Base-by-base conservation (phyloP, 2,797 vertebrate species). In the Fundulus diaphanus region DNA sequence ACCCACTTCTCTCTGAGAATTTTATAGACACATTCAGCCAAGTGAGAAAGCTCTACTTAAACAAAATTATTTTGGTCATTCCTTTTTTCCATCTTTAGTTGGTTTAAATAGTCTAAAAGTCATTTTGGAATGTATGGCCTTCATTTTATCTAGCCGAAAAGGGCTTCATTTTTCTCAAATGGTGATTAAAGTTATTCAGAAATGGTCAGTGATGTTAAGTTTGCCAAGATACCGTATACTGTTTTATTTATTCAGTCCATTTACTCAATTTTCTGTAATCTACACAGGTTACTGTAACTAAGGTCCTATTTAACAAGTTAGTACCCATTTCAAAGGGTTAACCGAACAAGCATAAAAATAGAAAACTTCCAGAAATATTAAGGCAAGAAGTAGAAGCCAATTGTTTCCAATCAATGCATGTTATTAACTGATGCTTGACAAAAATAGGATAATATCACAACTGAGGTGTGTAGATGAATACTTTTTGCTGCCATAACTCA, bases 1-100 rank as follows among this genome's bases (percentile, higher is more conserved):
- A 99, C 98, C 98, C 99, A 99, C 97, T 98, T 99, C 98, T 97
- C 97, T 96, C 96, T 96, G 95, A 95, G 96, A 98, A 97, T 99
- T 97, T 98, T 98, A 99, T 97, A 97, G 97, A 98, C 97, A 97
- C 95, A 96, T 98, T 97, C 95, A 96, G 95, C 96, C 94, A 95
- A 96, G 97, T 96, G 93, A 95, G 97, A 95, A 96, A 96, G 96
- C 96, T 96, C 94, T 91, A 92, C 88, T 95, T 92, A 89, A 95
- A 95, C 95, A 95, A 95, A 97, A 96, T 96, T 92, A 95, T 90
- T 90, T 81, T 94, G 94, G 94, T 77, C 24, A 68, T 80, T 65
- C 82, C 67, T 82, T 79, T 85, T 86, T 88, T 77, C 83, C 88
- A 93, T 92, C 94, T 87, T 89, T 89, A 80, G 87, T 84, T 42